Conservation (phyloP, 2,113 vertebrate species). For the Lagopus muta region DNA sequence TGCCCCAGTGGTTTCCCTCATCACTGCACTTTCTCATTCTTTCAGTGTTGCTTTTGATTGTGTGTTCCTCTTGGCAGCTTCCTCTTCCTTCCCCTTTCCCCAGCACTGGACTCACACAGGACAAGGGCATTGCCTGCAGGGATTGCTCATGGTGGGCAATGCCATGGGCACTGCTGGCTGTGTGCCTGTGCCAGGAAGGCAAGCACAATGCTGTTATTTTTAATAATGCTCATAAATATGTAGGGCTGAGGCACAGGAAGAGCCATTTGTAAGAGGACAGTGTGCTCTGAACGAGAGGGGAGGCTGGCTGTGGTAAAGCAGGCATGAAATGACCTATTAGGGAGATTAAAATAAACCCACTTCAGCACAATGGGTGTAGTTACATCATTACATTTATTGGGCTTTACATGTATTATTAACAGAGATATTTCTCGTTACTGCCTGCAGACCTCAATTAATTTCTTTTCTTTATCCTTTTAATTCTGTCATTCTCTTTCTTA, state of each 20-base stretch:
- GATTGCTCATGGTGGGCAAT: neutral
- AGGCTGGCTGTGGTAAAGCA: neutral
- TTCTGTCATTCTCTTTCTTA: neutral
- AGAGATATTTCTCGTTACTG: neutral
- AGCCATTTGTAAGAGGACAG: neutral
- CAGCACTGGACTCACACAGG: neutral
- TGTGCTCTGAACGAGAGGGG: neutral
- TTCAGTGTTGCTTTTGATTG: accelerated
- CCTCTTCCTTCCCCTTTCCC: neutral
- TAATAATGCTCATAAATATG: neutral
- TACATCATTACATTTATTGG: neutral
- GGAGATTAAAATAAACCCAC: neutral
- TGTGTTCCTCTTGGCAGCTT: accelerated
- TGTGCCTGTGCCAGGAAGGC: neutral
- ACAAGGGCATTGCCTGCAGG: neutral
- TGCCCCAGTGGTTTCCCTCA: neutral
- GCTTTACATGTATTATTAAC: neutral
- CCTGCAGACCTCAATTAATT: neutral
- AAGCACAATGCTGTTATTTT: neutral
- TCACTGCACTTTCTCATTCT: neutral
- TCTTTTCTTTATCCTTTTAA: neutral
- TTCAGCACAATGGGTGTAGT: neutral
- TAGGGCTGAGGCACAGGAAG: neutral
- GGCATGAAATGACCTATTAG: neutral
- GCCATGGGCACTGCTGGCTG: neutral